Conservation (phyloP, 2,113 vertebrate genomes). For the Agapornis roseicollis region DNA sequence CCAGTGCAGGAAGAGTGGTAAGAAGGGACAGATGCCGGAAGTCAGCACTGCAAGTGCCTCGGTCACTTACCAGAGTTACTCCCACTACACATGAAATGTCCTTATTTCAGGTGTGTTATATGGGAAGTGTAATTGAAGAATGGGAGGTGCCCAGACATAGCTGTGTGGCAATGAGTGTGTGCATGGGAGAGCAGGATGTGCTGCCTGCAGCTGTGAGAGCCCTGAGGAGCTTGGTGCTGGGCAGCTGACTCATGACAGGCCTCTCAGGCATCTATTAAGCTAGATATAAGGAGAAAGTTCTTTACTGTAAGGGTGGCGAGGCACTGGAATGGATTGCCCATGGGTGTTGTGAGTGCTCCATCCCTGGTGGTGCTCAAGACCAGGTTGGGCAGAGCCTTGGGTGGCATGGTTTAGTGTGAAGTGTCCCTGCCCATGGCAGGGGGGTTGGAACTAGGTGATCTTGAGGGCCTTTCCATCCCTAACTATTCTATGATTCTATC, state of each 20-base stretch:
- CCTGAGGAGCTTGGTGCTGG: fast-evolving
- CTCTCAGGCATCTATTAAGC: neutral
- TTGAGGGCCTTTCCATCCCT: neutral
- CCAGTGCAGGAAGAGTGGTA: neutral
- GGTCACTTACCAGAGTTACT: neutral
- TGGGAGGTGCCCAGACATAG: fast-evolving
- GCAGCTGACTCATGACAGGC: neutral
- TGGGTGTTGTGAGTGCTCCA: neutral
- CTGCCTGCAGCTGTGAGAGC: neutral
- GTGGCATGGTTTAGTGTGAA: too few species aligned
- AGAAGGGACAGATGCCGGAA: neutral
- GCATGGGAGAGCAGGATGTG: neutral
- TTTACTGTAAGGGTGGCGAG: neutral
- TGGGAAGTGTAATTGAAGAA: neutral
- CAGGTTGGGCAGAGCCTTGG: too few species aligned
- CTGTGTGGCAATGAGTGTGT: fast-evolving
- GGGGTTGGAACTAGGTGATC: neutral
- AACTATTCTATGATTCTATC: neutral
- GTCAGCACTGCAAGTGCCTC: neutral
- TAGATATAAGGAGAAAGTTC: neutral
- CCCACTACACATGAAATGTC: neutral
- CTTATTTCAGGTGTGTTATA: neutral
- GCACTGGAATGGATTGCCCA: neutral
- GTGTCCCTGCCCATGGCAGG: neutral
- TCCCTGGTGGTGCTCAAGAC: too few species aligned